Percentiles rank a stretch among this genome's conserved stretches.
These are phyloP conservation scores for Perdix hodgsoniae DNA, from an alignment of 2,797 vertebrate genomes.

Conservation along the genomic window DNA sequence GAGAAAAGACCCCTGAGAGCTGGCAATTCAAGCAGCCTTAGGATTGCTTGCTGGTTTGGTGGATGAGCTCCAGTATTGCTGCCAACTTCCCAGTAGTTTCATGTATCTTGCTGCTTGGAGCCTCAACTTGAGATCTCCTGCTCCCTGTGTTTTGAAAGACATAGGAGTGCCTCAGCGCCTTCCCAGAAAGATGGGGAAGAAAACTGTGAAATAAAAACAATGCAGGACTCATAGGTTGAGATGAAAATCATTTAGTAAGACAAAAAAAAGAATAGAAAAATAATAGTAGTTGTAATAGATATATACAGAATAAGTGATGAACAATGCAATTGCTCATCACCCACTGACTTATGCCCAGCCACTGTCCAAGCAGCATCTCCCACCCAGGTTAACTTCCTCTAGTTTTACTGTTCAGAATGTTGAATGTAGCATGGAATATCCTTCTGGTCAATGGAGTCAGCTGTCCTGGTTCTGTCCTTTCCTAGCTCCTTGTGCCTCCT, in stretches of 20 bases:
- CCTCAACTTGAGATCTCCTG: background rate
- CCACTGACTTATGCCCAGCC: too few species aligned
- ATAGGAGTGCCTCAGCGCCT: background rate
- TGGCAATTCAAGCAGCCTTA: background rate
- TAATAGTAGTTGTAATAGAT: background rate
- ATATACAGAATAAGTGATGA: too few species aligned
- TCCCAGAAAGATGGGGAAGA: background rate
- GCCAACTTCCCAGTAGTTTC: background rate
- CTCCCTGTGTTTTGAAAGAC: background rate
- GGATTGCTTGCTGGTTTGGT: background rate
- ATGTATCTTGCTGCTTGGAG: rapidly evolving
- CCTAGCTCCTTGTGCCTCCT: background rate
- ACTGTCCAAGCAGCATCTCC: background rate
- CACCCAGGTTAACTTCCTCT: background rate
- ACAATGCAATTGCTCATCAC: too few species aligned
- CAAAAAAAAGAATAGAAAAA: background rate
- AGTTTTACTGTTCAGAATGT: background rate
- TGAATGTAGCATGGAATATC: background rate
- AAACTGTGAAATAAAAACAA: background rate
- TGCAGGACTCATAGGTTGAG: background rate
- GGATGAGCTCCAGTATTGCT: background rate
- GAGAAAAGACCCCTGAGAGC: background rate
- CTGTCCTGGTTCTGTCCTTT: background rate
- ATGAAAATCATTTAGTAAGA: background rate
- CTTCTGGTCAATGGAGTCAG: background rate